These are phyloP conservation scores for Tuta absoluta DNA, from an alignment of 2,888 invertebrate genomes.

Conservation along the genomic window DNA sequence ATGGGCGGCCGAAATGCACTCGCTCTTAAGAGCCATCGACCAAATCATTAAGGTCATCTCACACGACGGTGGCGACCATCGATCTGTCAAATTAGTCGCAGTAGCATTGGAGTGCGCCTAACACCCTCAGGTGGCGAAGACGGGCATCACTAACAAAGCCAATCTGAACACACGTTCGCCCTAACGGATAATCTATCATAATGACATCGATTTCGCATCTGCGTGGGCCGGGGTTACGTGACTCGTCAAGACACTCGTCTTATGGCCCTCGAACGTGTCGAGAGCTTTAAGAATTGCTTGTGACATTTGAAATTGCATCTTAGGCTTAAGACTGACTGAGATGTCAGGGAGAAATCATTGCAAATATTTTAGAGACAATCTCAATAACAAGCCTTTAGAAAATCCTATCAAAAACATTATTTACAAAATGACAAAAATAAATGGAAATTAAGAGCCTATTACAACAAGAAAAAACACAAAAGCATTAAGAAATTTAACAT, in stretches of 20 bases:
- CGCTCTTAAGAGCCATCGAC: slow-evolving; percentile 20
- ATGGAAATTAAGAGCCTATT: too few relatives aligned
- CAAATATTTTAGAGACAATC: not conserved
- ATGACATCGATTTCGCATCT: slow-evolving; percentile 78
- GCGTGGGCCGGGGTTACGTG: slow-evolving; percentile 52
- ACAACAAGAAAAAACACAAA: too few relatives aligned
- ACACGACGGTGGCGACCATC: slow-evolving; percentile 58
- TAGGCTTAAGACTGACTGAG: slow-evolving; percentile 3
- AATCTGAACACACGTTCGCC: slow-evolving; percentile 69
- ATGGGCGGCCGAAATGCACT: slow-evolving; percentile 17
- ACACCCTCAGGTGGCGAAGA: slow-evolving; percentile 64
- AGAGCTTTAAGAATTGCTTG: slow-evolving; percentile 18
- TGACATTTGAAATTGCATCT: slow-evolving; percentile 19
- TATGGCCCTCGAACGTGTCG: slow-evolving; percentile 40
- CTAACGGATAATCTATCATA: slow-evolving; percentile 77
- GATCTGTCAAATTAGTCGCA: slow-evolving; percentile 78
- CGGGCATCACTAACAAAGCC: slow-evolving; percentile 74
- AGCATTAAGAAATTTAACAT: too few relatives aligned
- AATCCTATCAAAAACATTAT: not conserved
- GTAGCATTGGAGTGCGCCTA: slow-evolving; percentile 52
- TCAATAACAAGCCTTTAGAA: not conserved
- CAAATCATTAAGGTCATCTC: slow-evolving; percentile 61
- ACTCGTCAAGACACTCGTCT: slow-evolving; percentile 56
- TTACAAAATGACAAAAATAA: too few relatives aligned
- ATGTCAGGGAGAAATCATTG: not conserved